A percentile compares a stretch with the other conserved stretches of the same genome.
Evolutionary conservation across 2,797 vertebrate species (phyloP).

Genomic region (Pangasius larnaudii): DNA sequence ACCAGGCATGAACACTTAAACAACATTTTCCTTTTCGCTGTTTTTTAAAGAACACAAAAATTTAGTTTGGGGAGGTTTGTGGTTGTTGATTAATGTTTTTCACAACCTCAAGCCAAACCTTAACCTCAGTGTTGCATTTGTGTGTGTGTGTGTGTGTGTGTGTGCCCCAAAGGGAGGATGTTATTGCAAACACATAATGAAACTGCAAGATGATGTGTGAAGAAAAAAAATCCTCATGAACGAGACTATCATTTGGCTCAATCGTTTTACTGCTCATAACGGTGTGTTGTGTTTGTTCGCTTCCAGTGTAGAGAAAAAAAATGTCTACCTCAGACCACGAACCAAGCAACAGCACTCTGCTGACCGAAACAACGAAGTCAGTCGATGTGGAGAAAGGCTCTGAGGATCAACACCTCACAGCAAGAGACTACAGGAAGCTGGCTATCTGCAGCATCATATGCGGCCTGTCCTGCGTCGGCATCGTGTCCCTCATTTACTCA

Average conservation of each 20-base stretch:
- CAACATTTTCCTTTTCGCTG: not conserved
- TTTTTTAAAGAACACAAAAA: not conserved
- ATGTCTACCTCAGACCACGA: not conserved
- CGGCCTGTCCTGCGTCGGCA: slow-evolving; percentile 81
- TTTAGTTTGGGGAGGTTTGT: not conserved
- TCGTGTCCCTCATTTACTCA: slow-evolving; percentile 79
- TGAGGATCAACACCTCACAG: fast-evolving
- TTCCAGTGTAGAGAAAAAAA: not conserved
- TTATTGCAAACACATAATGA: not conserved
- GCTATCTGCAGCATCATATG: slow-evolving; percentile 85
- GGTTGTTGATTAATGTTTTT: no score
- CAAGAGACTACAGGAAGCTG: slow-evolving; percentile 69
- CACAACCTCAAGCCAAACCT: not conserved
- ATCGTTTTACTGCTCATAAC: not conserved
- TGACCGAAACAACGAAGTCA: not conserved
- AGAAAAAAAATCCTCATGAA: not conserved
- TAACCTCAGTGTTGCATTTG: not conserved
- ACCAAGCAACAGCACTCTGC: not conserved
- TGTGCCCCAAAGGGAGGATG: not conserved
- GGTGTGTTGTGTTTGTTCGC: not conserved
- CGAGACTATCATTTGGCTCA: not conserved
- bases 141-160: not conserved
- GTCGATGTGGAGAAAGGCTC: not conserved
- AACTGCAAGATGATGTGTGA: not conserved
- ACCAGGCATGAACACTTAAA: not conserved